Evolutionary conservation across 2,113 vertebrate species (phyloP).

Genomic region (Thalassoma bifasciatum): DNA sequence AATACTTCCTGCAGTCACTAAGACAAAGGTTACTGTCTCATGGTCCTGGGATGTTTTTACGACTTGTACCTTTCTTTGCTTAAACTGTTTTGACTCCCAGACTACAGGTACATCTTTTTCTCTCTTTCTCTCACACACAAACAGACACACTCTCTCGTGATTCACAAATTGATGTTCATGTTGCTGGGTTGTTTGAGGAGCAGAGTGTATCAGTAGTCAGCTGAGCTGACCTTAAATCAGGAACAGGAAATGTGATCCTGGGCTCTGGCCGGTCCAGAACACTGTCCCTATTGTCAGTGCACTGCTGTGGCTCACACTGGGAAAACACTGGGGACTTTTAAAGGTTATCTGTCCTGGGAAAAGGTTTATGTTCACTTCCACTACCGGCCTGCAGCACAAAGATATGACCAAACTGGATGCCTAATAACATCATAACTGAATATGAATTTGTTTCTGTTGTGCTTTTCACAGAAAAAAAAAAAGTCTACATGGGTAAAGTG

Average conservation of each 20-base stretch:
- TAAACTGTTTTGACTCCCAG: neutral
- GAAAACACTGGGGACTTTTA: constrained; percentile 75
- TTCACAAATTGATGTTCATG: constrained; percentile 26
- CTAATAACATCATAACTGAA: constrained; percentile 13
- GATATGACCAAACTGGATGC: constrained; percentile 19
- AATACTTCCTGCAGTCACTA: constrained; percentile 42
- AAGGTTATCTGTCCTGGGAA: constrained; percentile 77
- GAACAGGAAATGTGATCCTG: constrained; percentile 81
- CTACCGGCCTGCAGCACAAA: constrained; percentile 37
- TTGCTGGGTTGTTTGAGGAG: constrained; percentile 49
- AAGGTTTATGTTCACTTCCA: constrained; percentile 58
- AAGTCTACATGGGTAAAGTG: neutral
- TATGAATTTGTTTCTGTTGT: neutral
- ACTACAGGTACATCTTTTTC: neutral
- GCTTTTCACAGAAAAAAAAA: neutral
- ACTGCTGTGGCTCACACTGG: constrained; percentile 57
- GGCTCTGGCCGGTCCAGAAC: constrained; percentile 68
- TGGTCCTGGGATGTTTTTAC: constrained; percentile 20
- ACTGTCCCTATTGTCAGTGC: constrained; percentile 76
- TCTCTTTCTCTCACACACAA: constrained; percentile 21
- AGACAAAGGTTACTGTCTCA: constrained; percentile 48
- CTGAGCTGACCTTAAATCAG: constrained; percentile 80
- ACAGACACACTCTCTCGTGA: constrained; percentile 6
- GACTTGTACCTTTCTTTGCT: constrained; percentile 23
- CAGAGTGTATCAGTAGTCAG: constrained; percentile 75